phyloP scores from a whole-genome alignment of 2,113 vertebrate species.

The Aegotheles bennettii region DNA sequence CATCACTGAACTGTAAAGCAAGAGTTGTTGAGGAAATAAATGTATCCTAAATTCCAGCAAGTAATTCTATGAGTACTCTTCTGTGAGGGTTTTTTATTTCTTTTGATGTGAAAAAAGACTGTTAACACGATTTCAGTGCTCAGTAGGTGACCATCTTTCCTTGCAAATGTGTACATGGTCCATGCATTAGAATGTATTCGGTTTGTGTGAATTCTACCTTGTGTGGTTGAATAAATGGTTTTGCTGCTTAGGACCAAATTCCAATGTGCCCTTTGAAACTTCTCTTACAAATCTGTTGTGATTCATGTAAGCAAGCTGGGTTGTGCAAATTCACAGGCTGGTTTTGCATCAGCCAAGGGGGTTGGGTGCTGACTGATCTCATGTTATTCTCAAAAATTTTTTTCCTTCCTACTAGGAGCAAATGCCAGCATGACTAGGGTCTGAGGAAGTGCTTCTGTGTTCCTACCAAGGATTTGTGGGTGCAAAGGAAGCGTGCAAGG shows the following conservation, averaged over 20 bases:
- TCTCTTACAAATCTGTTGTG: background rate
- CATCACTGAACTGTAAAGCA: background rate
- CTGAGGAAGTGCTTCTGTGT: conserved; percentile 25
- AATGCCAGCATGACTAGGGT: conserved; percentile 62
- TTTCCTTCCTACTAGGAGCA: conserved; percentile 34
- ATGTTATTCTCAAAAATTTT: background rate
- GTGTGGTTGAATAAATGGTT: background rate
- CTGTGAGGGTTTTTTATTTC: background rate
- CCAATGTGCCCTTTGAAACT: background rate
- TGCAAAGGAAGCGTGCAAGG: background rate
- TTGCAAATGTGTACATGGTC: background rate
- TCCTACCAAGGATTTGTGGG: background rate
- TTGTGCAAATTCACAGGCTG: background rate
- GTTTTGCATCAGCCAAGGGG: background rate
- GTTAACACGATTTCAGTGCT: rapidly evolving
- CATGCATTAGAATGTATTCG: background rate
- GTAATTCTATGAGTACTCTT: background rate
- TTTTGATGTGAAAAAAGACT: background rate
- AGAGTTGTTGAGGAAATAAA: background rate
- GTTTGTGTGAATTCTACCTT: background rate
- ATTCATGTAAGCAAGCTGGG: background rate
- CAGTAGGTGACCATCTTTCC: background rate
- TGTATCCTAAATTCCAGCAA: background rate
- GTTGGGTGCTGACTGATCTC: background rate
- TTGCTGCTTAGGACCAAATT: background rate